phyloP scores from a whole-genome alignment of 2,113 vertebrate species.

The Drymodes brunneopygia region DNA sequence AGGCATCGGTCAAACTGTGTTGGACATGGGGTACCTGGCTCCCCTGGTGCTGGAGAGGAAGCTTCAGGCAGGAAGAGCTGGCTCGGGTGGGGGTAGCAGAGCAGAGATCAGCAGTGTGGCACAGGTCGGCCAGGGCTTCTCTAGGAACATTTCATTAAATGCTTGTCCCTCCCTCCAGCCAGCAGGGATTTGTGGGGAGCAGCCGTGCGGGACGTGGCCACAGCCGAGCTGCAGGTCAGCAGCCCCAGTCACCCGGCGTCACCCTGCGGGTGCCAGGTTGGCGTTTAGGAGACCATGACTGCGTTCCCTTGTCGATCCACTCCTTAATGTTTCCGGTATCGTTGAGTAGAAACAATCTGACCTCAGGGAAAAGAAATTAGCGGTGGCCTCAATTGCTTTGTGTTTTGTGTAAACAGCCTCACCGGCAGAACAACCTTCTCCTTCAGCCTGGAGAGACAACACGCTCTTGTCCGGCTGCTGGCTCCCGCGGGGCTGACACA shows the following conservation, averaged over 20 bases:
- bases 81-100: neutral
- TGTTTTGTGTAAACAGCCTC: slow-evolving; percentile 59
- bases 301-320: neutral
- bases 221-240: neutral
- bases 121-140: neutral
- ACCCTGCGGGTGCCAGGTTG: neutral
- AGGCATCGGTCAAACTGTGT: rapidly evolving
- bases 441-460: neutral
- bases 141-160: neutral
- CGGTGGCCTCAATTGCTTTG: neutral
- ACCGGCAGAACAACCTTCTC: neutral
- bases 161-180: rapidly evolving
- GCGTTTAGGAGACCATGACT: neutral
- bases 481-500: neutral
- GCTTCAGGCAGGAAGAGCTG: rapidly evolving
- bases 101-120: neutral
- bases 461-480: neutral
- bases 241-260: neutral
- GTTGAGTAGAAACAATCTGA: slow-evolving; percentile 44
- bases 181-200: neutral
- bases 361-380: slow-evolving; percentile 48
- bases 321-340: neutral
- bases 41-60: neutral
- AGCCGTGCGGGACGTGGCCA: neutral
- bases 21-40: neutral